Conservation (phyloP, 23 tunicate species). For the Halocynthia roretzi region DNA sequence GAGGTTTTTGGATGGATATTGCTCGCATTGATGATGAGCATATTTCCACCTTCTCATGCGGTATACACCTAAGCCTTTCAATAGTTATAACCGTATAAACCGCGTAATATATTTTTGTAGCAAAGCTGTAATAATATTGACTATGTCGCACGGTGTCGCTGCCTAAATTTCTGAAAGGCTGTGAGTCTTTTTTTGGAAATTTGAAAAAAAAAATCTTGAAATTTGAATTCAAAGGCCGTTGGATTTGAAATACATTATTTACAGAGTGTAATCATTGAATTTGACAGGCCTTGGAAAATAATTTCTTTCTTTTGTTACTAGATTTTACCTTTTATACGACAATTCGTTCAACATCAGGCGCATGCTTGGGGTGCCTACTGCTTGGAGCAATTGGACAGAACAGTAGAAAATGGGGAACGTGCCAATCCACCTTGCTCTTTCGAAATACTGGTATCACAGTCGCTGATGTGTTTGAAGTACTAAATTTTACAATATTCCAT, state of each 20-base stretch:
- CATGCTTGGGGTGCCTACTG: conserved; percentile 46
- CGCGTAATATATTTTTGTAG: not conserved
- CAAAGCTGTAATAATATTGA: not conserved
- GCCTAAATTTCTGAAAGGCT: not conserved
- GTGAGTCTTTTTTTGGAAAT: not conserved
- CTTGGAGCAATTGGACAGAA: conserved; percentile 28
- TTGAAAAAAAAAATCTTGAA: too few relatives aligned
- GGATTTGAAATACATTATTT: too few relatives aligned
- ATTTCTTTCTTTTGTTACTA: not conserved
- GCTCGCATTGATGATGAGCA: conserved; percentile 43
- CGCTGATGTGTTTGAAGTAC: not conserved
- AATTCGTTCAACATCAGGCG: conserved; percentile 19
- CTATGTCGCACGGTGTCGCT: not conserved
- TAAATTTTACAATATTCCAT: not conserved
- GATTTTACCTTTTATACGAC: conserved; percentile 33
- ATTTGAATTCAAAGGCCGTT: too few relatives aligned
- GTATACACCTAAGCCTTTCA: conserved; percentile 15
- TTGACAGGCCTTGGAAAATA: not conserved
- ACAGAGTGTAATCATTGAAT: too few relatives aligned
- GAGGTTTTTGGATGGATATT: conserved; percentile 81
- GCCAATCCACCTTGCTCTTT: conserved; percentile 84
- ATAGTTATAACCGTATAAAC: too few relatives aligned
- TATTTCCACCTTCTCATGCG: conserved; percentile 59
- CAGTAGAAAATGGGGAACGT: conserved; percentile 49
- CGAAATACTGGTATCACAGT: conserved; percentile 60